Evolutionary conservation across 1,140 invertebrate genomes (phyloP), one percentile per base, ranked within the genome.

Genomic region (Nasonia giraulti): DNA sequence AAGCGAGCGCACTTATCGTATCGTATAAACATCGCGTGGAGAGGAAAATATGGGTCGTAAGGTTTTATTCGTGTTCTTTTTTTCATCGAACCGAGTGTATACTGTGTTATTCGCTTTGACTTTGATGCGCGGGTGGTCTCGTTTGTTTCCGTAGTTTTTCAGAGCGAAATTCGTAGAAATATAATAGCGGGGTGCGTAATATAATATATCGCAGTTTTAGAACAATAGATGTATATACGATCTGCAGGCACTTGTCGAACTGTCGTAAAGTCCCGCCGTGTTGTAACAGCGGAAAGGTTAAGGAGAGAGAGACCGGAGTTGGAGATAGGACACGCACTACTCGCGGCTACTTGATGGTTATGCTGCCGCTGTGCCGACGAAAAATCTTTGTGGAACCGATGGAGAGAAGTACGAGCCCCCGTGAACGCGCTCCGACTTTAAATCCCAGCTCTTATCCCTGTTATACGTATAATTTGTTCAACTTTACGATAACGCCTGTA

Each of bases 351-450:
- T 83, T 84, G 23, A 84, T 75, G 69, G 83, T 85, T 85, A 85
- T 62, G 17, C 69, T 6, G 14, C 10, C 2, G 69, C 1, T 33
- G 27, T 44, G 7, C 40, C 1, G 14, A 37, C 2, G 76, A 84
- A 79, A 84, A 84, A 84, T 84, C 77, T 78, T 3, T 50, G 40
- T 8, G 40, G 69, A 75, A 17, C 20, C 20, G 27, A 40, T 62
- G 73, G 50, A 55, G 50, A 55, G 33, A 75, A 55, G 74, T 87
- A 88, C 84, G 86, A 88, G 83, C 80, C 80, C 79, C 86, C 83
- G 87, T 87, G 88, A 62, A 62, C 55, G n/a, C 55, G 17, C 55
- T 20, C 6, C 6, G 55, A n/a, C 55, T 62, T 62, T 62, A 62
- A 62, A 20, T 62, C 20, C 17, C 20, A 20, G 6, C 6, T 62